These are phyloP conservation scores for Oryzias sinensis DNA, from an alignment of 2,797 vertebrate species.

Conservation along the genomic window DNA sequence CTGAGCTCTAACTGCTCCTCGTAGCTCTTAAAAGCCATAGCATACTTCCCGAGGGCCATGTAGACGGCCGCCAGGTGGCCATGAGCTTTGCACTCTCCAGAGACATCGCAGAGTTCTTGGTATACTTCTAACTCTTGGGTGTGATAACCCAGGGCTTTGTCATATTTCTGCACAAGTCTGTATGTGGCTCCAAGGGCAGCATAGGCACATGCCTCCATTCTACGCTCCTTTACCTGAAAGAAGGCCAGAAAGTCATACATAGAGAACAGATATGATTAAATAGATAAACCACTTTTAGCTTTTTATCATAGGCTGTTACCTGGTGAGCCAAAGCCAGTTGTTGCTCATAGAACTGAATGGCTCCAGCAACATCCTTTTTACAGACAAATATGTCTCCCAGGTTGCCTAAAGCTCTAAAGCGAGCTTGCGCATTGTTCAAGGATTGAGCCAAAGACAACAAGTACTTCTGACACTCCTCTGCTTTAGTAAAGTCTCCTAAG, in stretches of 20 bases:
- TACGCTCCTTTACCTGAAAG: conserved; percentile 75
- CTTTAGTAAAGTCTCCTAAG: conserved; percentile 89
- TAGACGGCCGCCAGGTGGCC: conserved; percentile 97
- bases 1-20: conserved; percentile 93
- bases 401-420: conserved; percentile 96
- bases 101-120: conserved; percentile 88
- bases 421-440: conserved; percentile 93
- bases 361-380: conserved; percentile 91
- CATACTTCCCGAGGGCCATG: conserved; percentile 94
- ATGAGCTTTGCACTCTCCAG: conserved; percentile 92
- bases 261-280: conserved; percentile 15
- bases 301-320: conserved; percentile 38
- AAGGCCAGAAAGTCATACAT: conserved; percentile 26
- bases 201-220: conserved; percentile 81
- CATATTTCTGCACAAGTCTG: conserved; percentile 81
- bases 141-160: conserved; percentile 95
- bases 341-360: conserved; percentile 97
- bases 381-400: conserved; percentile 96
- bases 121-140: conserved; percentile 90
- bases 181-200: conserved; percentile 93
- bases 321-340: conserved; percentile 91
- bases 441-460: conserved; percentile 95
- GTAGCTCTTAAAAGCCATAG: conserved; percentile 97
- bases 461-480: conserved; percentile 98
- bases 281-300: conserved; percentile 1